Conservation (phyloP, 2,888 invertebrate genomes). For the Alviniconcha strummeri region DNA sequence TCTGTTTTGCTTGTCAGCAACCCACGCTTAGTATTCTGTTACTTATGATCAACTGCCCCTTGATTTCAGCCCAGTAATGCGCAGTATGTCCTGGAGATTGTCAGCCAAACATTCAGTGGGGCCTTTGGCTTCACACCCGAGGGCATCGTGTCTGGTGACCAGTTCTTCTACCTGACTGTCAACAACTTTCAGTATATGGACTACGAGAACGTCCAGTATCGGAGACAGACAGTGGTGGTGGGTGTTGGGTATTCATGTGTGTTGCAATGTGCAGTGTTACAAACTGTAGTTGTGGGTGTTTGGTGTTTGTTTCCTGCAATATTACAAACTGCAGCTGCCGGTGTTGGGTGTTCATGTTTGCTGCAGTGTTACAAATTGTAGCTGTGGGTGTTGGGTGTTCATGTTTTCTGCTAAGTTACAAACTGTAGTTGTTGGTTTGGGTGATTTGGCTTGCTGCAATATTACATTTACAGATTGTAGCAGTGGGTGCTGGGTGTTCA, state of each 20-base stretch:
- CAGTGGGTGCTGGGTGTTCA: too few species aligned
- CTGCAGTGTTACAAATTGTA: too few species aligned
- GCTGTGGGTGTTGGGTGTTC: too few species aligned
- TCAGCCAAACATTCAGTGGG: slow-evolving; percentile 34
- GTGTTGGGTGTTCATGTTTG: too few species aligned
- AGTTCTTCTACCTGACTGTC: slow-evolving; percentile 48
- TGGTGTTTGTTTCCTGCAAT: too few species aligned
- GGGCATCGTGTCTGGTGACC: slow-evolving; percentile 26
- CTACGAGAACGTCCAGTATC: slow-evolving; percentile 48
- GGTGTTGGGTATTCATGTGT: slow-evolving; percentile 5
- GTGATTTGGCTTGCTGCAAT: too few species aligned
- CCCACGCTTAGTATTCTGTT: too few species aligned
- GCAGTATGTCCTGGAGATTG: slow-evolving; percentile 37
- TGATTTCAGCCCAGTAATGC: slow-evolving; percentile 43
- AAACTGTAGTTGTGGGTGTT: neutral
- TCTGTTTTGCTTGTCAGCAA: too few species aligned
- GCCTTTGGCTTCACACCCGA: slow-evolving; percentile 43
- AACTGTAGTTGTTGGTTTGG: too few species aligned
- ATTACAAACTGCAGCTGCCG: too few species aligned
- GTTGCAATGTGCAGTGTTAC: neutral
- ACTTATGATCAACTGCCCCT: neutral
- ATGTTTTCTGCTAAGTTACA: too few species aligned
- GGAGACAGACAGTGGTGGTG: slow-evolving; percentile 46
- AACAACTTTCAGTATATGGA: slow-evolving; percentile 46
- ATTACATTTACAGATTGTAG: too few species aligned